A percentile compares a stretch with the other conserved stretches of the same genome.
Evolutionary conservation across 1,140 invertebrate species (phyloP).

Genomic region (Neocloeon triangulifer): DNA sequence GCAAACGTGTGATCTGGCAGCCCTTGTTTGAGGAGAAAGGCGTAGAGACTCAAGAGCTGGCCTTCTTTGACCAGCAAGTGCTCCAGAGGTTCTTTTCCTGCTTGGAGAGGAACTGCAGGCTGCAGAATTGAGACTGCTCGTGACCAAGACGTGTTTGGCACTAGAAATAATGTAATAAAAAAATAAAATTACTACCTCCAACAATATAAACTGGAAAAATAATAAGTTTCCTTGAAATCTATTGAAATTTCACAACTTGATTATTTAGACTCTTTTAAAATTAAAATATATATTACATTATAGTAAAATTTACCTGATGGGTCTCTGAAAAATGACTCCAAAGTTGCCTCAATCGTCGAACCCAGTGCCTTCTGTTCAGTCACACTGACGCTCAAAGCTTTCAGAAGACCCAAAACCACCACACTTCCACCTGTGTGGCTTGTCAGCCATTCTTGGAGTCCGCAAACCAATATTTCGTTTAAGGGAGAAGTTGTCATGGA

Average conservation of each 20-base stretch:
- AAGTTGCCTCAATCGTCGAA: slow-evolving; percentile 22
- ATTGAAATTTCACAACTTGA: too few species aligned
- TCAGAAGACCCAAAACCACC: slow-evolving; percentile 20
- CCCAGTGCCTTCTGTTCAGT: slow-evolving; percentile 19
- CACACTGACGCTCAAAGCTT: slow-evolving; percentile 19
- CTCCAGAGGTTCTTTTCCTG: slow-evolving; percentile 21
- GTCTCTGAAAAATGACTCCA: slow-evolving; percentile 23
- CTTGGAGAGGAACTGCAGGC: slow-evolving; percentile 18
- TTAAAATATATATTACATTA: too few species aligned
- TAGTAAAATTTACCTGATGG: slow-evolving; percentile 14
- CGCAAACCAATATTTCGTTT: too few species aligned
- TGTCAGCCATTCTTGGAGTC: too few species aligned
- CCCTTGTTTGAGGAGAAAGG: slow-evolving; percentile 21
- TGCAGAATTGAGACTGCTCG: slow-evolving; percentile 19
- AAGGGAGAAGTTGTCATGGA: too few species aligned
- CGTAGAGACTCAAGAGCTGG: slow-evolving; percentile 22
- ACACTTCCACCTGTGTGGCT: slow-evolving; percentile 19
- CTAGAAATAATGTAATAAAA: slow-evolving; percentile 7
- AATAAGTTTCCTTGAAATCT: slow-evolving; percentile 4
- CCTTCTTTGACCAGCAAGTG: slow-evolving; percentile 18
- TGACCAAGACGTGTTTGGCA: slow-evolving; percentile 19
- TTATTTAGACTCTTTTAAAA: neutral
- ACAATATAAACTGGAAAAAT: too few species aligned
- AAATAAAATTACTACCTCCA: neutral
- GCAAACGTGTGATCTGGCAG: slow-evolving; percentile 16